Evolutionary conservation across 2,888 invertebrate species (phyloP).

Genomic region (Pandemis heparana): DNA sequence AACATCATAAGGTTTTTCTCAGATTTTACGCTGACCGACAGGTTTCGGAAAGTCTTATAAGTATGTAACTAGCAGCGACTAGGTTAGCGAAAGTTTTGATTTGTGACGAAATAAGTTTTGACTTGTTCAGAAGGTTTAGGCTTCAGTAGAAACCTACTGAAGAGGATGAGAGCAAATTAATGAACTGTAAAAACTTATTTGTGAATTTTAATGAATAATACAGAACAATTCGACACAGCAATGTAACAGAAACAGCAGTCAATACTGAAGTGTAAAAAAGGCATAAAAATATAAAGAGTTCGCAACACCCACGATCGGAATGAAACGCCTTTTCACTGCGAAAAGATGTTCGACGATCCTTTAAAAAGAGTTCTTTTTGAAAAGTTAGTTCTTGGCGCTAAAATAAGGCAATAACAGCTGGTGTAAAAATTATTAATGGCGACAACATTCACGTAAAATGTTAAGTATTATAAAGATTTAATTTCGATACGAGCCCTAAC

Average conservation of each 20-base stretch:
- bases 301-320: neutral
- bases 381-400: neutral
- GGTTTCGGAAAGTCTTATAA: neutral
- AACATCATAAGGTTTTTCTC: neutral
- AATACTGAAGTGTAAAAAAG: no score
- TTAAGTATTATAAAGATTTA: conserved; percentile 7
- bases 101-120: neutral
- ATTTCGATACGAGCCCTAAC: conserved; percentile 23
- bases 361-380: no score
- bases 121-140: neutral
- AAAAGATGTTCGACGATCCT: neutral
- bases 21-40: neutral
- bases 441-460: conserved; percentile 3
- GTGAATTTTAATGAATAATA: no score
- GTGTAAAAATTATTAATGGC: neutral
- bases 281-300: no score
- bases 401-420: neutral
- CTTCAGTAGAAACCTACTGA: neutral
- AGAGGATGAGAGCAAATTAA: no score
- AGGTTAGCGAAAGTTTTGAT: no score
- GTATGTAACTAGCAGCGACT: neutral
- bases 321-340: neutral
- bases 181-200: no score
- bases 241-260: no score
- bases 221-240: no score